These are phyloP conservation scores for Saccostrea glomerata DNA, from an alignment of 1,140 invertebrate genomes.

Conservation along the genomic window DNA sequence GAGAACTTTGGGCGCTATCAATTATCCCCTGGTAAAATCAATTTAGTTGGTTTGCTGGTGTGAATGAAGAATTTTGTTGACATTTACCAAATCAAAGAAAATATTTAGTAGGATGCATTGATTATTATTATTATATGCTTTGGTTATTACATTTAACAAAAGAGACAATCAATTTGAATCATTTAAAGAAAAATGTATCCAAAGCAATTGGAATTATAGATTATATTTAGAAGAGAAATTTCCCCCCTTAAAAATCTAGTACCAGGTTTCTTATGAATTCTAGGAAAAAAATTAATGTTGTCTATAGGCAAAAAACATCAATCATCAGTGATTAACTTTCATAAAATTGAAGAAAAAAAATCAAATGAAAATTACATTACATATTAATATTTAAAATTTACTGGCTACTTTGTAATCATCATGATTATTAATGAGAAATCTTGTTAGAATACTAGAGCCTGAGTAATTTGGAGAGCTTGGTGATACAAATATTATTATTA, in stretches of 20 bases:
- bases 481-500: slow-evolving; percentile 38
- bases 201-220: no score
- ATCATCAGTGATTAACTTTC: not conserved
- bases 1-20: not conserved
- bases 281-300: not conserved
- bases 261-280: not conserved
- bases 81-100: slow-evolving; percentile 23
- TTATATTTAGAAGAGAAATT: no score
- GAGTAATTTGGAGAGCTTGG: not conserved
- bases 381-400: no score
- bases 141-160: not conserved
- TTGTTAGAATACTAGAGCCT: not conserved
- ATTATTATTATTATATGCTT: not conserved
- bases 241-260: no score
- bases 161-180: not conserved
- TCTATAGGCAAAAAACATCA: not conserved
- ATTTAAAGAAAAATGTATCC: no score
- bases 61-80: not conserved
- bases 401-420: not conserved
- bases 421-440: not conserved
- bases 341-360: not conserved
- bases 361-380: not conserved
- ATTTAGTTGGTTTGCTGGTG: not conserved
- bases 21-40: not conserved
- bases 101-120: not conserved